phyloP scores from a whole-genome alignment of 2,888 invertebrate genomes.

The Pachliopta kotzebuea region DNA sequence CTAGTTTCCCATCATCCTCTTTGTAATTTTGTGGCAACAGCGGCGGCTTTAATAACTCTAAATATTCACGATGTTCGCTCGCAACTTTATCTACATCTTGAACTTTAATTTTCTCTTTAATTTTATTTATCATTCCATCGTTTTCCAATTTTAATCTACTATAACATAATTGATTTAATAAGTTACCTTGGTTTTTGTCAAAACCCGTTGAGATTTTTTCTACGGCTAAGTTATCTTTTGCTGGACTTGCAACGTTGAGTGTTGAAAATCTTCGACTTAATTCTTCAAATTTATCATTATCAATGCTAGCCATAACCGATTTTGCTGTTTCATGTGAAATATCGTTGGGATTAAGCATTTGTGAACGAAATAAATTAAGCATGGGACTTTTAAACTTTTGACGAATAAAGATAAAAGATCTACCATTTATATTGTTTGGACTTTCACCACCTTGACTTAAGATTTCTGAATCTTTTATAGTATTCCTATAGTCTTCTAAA shows the following conservation, averaged over 20 bases:
- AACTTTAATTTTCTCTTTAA: constrained; percentile 15
- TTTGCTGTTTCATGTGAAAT: constrained; percentile 16
- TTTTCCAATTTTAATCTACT: constrained; percentile 10
- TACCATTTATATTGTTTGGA: constrained; percentile 45
- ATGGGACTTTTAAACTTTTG: constrained; percentile 43
- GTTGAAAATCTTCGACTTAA: constrained; percentile 27
- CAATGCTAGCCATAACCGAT: constrained; percentile 17
- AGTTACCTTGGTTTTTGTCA: constrained; percentile 26
- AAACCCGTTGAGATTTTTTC: constrained; percentile 12
- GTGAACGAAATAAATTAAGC: constrained; percentile 25
- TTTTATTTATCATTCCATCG: constrained; percentile 19
- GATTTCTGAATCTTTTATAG: constrained; percentile 27
- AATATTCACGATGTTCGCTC: constrained; percentile 35
- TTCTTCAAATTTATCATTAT: constrained; percentile 28
- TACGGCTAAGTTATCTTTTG: constrained; percentile 8
- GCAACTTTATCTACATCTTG: constrained; percentile 16
- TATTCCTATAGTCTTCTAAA: constrained; percentile 16
- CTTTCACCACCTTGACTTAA: constrained; percentile 21
- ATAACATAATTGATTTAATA: constrained; percentile 15
- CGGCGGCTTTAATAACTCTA: constrained; percentile 43
- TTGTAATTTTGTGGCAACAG: constrained; percentile 32
- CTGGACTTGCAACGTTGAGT: constrained; percentile 11
- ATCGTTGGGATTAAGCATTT: constrained; percentile 21
- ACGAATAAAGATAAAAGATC: constrained; percentile 59
- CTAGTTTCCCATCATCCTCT: constrained; percentile 5